Evolutionary conservation across 1,140 invertebrate species (phyloP).

Genomic region (Babylonia areolata): DNA sequence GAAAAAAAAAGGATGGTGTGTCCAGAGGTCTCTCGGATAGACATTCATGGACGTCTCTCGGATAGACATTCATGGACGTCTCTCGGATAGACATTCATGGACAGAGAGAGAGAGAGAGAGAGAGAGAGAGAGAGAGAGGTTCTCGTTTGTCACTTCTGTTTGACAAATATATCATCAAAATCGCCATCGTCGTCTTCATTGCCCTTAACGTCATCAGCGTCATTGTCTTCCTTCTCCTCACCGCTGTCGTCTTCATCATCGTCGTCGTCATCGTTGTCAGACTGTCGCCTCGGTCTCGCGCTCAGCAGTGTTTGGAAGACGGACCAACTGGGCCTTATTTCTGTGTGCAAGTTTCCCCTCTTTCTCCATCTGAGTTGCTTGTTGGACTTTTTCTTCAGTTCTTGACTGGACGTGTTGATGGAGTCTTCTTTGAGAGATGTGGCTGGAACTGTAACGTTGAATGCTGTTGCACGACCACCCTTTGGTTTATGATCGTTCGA

Average conservation of each 20-base stretch:
- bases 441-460: no score
- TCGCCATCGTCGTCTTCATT: not conserved
- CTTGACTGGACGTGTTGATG: not conserved
- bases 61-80: no score
- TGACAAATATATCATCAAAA: not conserved
- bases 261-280: not conserved
- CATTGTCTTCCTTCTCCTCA: not conserved
- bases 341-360: not conserved
- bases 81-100: no score
- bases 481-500: no score
- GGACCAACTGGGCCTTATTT: not conserved
- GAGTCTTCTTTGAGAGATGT: not conserved
- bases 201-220: not conserved
- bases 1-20: no score
- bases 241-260: not conserved
- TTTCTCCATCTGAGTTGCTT: not conserved
- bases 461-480: no score
- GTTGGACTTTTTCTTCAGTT: not conserved
- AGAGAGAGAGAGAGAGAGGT: no score
- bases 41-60: no score
- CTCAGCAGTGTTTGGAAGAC: not conserved
- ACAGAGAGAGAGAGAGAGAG: no score
- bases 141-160: not conserved
- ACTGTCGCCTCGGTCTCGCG: not conserved
- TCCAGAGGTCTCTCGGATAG: no score